Conservation (phyloP, 53 echinoderm and acorn worm species). For the Glandiceps talaboti region DNA sequence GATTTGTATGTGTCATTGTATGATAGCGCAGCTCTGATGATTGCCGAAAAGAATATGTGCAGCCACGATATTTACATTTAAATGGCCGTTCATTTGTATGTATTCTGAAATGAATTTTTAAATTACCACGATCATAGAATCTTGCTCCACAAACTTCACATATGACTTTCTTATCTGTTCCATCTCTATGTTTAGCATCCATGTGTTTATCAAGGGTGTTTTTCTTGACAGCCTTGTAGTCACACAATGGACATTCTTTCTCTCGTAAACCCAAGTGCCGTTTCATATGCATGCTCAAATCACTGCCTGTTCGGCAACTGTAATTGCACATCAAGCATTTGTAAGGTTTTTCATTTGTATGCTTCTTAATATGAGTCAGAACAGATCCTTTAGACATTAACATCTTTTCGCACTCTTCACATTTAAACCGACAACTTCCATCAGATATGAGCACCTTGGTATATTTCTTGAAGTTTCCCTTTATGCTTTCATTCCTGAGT, state of each 20-base stretch:
- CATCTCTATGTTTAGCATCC: slow-evolving; percentile 42
- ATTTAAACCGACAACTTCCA: slow-evolving; percentile 7
- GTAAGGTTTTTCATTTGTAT: slow-evolving; percentile 40
- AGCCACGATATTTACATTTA: slow-evolving; percentile 45
- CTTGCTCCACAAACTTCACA: slow-evolving; percentile 52
- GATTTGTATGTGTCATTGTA: slow-evolving; percentile 74
- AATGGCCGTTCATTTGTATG: slow-evolving; percentile 36
- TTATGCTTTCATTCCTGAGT: background rate
- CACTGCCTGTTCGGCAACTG: slow-evolving; percentile 33
- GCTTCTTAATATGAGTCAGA: slow-evolving; percentile 23
- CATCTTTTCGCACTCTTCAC: slow-evolving; percentile 7
- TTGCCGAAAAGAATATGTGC: slow-evolving; percentile 58
- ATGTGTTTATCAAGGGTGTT: slow-evolving; percentile 51
- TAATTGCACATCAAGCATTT: slow-evolving; percentile 51
- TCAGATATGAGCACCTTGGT: slow-evolving; percentile 17
- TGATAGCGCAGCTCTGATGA: slow-evolving; percentile 45
- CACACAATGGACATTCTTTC: slow-evolving; percentile 59
- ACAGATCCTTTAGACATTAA: slow-evolving; percentile 1
- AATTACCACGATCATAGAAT: slow-evolving; percentile 39
- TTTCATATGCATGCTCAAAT: slow-evolving; percentile 68
- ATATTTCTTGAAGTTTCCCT: slow-evolving; percentile 10
- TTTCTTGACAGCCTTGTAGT: slow-evolving; percentile 40
- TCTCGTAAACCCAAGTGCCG: slow-evolving; percentile 81
- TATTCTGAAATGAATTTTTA: slow-evolving; percentile 53
- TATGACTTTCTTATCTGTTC: slow-evolving; percentile 23